These are phyloP conservation scores for Neodontobutis hainanensis DNA, from an alignment of 2,113 vertebrate genomes.

Conservation along the genomic window DNA sequence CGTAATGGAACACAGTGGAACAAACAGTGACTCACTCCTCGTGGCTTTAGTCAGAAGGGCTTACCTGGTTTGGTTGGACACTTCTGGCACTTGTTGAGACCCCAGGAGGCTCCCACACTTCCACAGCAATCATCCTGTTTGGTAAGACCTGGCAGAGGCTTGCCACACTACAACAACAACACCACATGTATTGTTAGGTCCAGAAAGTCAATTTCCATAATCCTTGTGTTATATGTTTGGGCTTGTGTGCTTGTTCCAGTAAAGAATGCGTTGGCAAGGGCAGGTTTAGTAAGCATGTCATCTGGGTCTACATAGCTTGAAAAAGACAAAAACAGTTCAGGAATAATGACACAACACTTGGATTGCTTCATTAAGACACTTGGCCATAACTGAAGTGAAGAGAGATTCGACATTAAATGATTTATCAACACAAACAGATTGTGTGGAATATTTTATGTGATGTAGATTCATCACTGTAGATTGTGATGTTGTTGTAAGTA, in stretches of 20 bases:
- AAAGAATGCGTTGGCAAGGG: conserved; percentile 11
- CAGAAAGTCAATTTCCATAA: conserved; percentile 30
- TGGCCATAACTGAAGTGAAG: conserved; percentile 55
- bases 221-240: conserved; percentile 40
- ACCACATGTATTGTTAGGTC: conserved; percentile 62
- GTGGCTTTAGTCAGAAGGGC: conserved; percentile 30
- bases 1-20: conserved; percentile 28
- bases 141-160: conserved; percentile 87
- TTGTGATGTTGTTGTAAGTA: no score
- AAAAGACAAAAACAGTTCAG: conserved; percentile 42
- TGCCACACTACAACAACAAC: conserved; percentile 84
- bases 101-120: conserved; percentile 93
- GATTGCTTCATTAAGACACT: conserved; percentile 48
- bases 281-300: conserved; percentile 22
- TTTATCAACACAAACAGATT: no score
- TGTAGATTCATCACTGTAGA: no score
- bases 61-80: conserved; percentile 92
- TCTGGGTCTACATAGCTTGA: conserved; percentile 60
- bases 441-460: no score
- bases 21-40: conserved; percentile 15
- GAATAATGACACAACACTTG: conserved; percentile 46
- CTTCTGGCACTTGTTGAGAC: conserved; percentile 84
- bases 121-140: conserved; percentile 93
- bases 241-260: conserved; percentile 37
- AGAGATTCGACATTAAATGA: conserved; percentile 46